Conservation (phyloP, 2,888 invertebrate species). For the Nezara viridula region DNA sequence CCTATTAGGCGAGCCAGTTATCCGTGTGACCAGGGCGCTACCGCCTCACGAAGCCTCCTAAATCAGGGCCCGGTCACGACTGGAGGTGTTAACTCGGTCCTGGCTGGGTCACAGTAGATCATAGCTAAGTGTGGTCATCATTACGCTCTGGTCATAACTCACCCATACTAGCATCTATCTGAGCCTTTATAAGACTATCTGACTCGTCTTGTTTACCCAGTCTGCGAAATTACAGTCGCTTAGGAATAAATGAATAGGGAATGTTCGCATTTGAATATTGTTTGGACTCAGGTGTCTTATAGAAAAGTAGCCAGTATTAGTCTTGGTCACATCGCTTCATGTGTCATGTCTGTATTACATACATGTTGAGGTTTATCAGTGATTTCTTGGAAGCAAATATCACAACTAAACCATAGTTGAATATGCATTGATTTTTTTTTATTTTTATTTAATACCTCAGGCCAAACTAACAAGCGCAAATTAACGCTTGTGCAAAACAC, state of each 20-base stretch:
- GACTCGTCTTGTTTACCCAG: slow-evolving; percentile 3
- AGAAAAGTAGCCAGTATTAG: neutral
- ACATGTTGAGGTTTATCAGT: neutral
- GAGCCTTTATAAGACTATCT: slow-evolving; percentile 14
- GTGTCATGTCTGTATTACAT: neutral
- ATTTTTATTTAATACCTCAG: too few relatives aligned
- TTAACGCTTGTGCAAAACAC: too few relatives aligned
- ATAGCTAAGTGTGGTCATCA: slow-evolving; percentile 35
- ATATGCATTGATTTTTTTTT: too few relatives aligned
- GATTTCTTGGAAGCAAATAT: neutral
- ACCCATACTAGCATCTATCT: neutral
- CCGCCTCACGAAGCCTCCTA: slow-evolving; percentile 26
- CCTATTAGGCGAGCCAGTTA: slow-evolving; percentile 44
- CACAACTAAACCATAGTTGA: too few relatives aligned
- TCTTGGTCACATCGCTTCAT: neutral
- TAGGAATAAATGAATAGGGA: slow-evolving; percentile 18
- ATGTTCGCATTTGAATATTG: neutral
- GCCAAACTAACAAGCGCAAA: too few relatives aligned
- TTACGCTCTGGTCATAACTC: slow-evolving; percentile 22
- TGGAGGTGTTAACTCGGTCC: slow-evolving; percentile 34
- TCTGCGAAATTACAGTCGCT: slow-evolving; percentile 4
- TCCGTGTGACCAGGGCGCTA: slow-evolving; percentile 18
- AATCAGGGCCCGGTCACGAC: slow-evolving; percentile 43
- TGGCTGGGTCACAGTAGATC: slow-evolving; percentile 15
- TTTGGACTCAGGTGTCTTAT: neutral